Evolutionary conservation across 2,113 vertebrate species (phyloP).

Genomic region (human): GRCh38 chr9:78010501-78011000

Average conservation of each 20-base stretch:
- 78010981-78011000: neutral
- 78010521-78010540: neutral
- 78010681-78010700: neutral
- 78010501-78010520: neutral
- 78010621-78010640: constrained; percentile 50
- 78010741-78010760: neutral
- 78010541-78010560: constrained; percentile 48
- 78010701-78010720: constrained; percentile 12
- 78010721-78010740: neutral
- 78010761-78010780: neutral
- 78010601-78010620: constrained; percentile 58
- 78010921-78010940: neutral
- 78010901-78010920: neutral
- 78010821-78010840: neutral
- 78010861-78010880: neutral
- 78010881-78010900: neutral
- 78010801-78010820: neutral
- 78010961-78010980: neutral
- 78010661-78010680: constrained; percentile 31
- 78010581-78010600: constrained; percentile 53
- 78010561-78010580: constrained; percentile 33
- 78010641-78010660: constrained; percentile 16
- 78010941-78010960: neutral
- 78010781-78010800: neutral
- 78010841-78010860: neutral